These are phyloP conservation scores for Ahaetulla prasina DNA, from an alignment of 2,113 vertebrate genomes.

Conservation along the genomic window DNA sequence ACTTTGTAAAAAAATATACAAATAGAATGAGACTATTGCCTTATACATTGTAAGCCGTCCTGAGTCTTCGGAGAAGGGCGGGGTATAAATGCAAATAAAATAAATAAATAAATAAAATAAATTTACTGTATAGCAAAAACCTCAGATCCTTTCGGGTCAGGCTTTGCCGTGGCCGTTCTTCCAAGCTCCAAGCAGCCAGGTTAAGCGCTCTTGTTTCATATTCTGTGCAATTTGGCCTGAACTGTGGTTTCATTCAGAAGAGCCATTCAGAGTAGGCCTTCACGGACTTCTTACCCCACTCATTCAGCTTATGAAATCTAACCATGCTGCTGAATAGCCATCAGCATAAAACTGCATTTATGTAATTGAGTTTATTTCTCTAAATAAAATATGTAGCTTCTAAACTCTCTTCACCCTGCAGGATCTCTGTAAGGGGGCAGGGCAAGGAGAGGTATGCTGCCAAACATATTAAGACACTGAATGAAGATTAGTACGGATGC, in stretches of 20 bases:
- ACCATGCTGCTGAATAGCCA: not conserved
- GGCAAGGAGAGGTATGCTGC: not conserved
- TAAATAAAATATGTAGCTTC: slow-evolving; percentile 6
- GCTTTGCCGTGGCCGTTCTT: not conserved
- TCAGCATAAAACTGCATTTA: slow-evolving; percentile 5
- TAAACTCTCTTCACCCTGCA: not conserved
- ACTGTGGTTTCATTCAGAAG: not conserved
- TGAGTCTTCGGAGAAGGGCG: no score
- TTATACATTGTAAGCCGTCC: no score
- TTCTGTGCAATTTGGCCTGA: not conserved
- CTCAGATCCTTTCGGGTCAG: not conserved
- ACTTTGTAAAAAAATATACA: no score
- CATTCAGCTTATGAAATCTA: not conserved
- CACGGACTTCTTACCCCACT: not conserved
- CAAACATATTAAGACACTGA: not conserved
- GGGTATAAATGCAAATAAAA: no score
- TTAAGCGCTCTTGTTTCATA: not conserved
- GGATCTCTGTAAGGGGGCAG: not conserved
- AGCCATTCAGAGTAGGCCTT: not conserved
- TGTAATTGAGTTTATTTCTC: slow-evolving; percentile 28
- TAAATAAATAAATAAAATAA: no score
- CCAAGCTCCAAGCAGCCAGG: not conserved
- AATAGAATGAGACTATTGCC: no score
- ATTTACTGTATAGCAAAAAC: not conserved
- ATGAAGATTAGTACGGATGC: not conserved